A percentile compares a stretch with the other conserved stretches of the same genome.
Conservation (phyloP, 2,797 vertebrate genomes). For the Euthynnus affinis region DNA sequence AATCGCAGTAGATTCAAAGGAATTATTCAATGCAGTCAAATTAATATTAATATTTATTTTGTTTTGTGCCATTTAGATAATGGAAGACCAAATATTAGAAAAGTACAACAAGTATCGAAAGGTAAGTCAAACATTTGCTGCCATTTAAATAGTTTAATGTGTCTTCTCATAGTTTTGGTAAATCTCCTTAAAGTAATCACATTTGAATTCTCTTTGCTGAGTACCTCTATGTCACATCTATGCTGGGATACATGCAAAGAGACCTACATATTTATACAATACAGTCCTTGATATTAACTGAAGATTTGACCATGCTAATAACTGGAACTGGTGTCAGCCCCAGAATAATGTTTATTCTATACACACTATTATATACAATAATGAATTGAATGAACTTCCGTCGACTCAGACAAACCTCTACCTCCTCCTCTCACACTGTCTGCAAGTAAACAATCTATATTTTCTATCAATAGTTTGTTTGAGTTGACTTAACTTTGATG, state of each 20-base stretch:
- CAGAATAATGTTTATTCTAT: too few species aligned
- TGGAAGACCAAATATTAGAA: conserved; percentile 90
- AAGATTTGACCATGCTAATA: background rate
- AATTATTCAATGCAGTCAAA: background rate
- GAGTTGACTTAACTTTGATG: too few species aligned
- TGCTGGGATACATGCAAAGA: background rate
- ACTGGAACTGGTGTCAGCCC: too few species aligned
- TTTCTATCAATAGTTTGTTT: too few species aligned
- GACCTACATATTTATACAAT: background rate
- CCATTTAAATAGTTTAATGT: background rate
- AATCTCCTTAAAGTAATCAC: background rate
- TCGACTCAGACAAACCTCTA: too few species aligned
- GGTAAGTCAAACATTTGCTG: conserved; percentile 77
- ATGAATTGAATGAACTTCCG: too few species aligned
- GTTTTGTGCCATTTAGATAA: conserved; percentile 80
- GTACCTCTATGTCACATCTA: background rate
- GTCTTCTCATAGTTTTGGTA: background rate
- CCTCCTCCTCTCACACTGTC: too few species aligned
- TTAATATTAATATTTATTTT: conserved; percentile 16
- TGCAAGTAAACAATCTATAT: too few species aligned
- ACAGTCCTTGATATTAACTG: background rate
- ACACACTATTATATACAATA: too few species aligned
- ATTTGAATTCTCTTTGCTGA: background rate
- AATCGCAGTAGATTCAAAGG: background rate
- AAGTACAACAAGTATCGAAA: conserved; percentile 91